A percentile compares a stretch with the other conserved stretches of the same genome.
Conservation (phyloP, 2,113 vertebrate genomes). For the Thamnaconus septentrionalis region DNA sequence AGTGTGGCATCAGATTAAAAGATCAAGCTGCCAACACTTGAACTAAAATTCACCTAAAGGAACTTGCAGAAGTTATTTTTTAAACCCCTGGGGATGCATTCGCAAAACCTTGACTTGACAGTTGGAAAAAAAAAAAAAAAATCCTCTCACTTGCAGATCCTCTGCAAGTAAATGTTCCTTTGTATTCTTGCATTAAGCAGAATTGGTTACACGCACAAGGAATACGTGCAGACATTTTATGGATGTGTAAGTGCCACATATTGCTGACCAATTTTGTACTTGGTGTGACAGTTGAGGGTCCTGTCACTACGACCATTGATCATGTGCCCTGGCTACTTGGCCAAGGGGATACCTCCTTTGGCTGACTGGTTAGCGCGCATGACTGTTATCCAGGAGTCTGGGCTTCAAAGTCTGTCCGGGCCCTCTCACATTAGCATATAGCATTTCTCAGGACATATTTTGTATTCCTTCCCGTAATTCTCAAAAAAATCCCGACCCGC, state of each 20-base stretch:
- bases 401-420: too few relatives aligned
- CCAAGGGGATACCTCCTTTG: too few relatives aligned
- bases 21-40: neutral
- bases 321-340: too few relatives aligned
- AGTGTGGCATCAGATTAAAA: too few relatives aligned
- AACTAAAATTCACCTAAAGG: neutral
- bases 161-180: neutral
- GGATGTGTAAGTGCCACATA: neutral
- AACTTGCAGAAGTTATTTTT: neutral
- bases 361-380: too few relatives aligned
- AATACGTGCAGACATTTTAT: slow-evolving; percentile 1
- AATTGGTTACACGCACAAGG: neutral
- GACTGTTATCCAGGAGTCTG: too few relatives aligned
- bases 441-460: neutral
- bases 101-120: neutral
- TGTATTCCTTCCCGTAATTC: neutral
- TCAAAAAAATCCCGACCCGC: too few relatives aligned
- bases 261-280: too few relatives aligned
- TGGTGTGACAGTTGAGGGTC: too few relatives aligned
- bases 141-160: too few relatives aligned
- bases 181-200: neutral
- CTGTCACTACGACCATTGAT: too few relatives aligned
- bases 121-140: neutral
- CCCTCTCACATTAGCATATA: neutral
- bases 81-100: neutral